Conservation (phyloP, 2,888 invertebrate species). For the Portevinia maculata region DNA sequence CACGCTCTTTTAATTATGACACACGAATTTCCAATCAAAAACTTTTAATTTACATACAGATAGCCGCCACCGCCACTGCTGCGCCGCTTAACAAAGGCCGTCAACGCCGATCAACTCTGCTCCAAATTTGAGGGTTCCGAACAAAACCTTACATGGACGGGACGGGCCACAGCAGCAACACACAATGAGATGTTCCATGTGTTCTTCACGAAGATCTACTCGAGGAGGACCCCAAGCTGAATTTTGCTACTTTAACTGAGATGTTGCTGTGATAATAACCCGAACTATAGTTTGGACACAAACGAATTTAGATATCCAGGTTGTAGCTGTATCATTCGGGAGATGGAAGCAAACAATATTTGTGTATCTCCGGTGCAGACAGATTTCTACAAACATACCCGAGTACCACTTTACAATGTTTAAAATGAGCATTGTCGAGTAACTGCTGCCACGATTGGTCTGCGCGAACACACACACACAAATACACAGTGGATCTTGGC, state of each 20-base stretch:
- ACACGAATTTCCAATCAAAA: slow-evolving; percentile 66
- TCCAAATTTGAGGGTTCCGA: slow-evolving; percentile 60
- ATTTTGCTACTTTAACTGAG: slow-evolving; percentile 71
- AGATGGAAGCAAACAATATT: slow-evolving; percentile 27
- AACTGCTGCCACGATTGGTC: slow-evolving; percentile 25
- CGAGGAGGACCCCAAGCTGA: slow-evolving; percentile 59
- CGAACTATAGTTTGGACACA: slow-evolving; percentile 38
- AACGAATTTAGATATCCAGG: slow-evolving; percentile 36
- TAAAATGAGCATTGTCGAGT: slow-evolving; percentile 69
- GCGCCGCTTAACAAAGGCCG: slow-evolving; percentile 15
- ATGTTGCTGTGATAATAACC: slow-evolving; percentile 73
- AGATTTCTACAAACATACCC: slow-evolving; percentile 73
- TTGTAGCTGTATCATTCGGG: slow-evolving; percentile 34
- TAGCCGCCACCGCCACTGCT: slow-evolving; percentile 2
- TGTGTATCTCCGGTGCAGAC: slow-evolving; percentile 47
- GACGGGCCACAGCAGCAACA: slow-evolving; percentile 2
- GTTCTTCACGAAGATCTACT: slow-evolving; percentile 40
- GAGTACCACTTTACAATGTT: slow-evolving; percentile 73
- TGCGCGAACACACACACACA: slow-evolving; percentile 1
- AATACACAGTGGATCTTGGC: background rate
- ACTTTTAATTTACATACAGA: slow-evolving; percentile 59
- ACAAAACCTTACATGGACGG: slow-evolving; percentile 30
- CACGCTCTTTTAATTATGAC: slow-evolving; percentile 68
- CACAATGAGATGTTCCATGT: slow-evolving; percentile 31
- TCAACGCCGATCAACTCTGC: slow-evolving; percentile 31